Conservation (phyloP, 2,888 invertebrate species). For the Charanyca ferruginea region DNA sequence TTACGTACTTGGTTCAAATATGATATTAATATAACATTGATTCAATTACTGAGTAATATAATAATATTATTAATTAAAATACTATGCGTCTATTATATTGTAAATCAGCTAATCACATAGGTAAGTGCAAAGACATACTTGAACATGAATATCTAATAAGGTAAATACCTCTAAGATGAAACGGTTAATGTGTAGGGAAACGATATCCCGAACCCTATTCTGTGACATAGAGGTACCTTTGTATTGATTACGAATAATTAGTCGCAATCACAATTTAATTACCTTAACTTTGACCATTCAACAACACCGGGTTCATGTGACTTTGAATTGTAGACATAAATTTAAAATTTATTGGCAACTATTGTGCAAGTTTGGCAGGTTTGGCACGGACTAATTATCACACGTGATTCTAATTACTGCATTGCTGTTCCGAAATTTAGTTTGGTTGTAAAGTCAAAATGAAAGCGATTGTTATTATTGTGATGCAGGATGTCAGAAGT, state of each 20-base stretch:
- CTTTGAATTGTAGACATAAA: too few species aligned
- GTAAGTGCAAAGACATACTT: constrained; percentile 14
- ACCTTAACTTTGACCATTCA: constrained; percentile 1
- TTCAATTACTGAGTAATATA: constrained; percentile 24
- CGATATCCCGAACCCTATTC: background rate
- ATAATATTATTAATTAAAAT: constrained; percentile 23
- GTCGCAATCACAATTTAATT: constrained; percentile 3
- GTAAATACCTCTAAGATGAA: background rate
- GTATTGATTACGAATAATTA: too few species aligned
- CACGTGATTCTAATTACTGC: too few species aligned
- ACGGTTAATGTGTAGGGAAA: background rate
- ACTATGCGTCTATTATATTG: constrained; percentile 9
- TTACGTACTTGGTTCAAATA: constrained; percentile 9
- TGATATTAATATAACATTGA: constrained; percentile 24
- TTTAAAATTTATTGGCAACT: too few species aligned
- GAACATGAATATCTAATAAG: constrained; percentile 8
- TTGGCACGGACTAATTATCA: too few species aligned
- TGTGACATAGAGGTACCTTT: background rate
- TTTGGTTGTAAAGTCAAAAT: background rate
- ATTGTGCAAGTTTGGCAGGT: too few species aligned
- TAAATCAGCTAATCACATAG: constrained; percentile 26
- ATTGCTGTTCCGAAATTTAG: too few species aligned
- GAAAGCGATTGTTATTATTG: constrained; percentile 12
- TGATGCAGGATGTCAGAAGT: background rate
- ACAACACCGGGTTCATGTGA: background rate